phyloP scores from a whole-genome alignment of 2,888 invertebrate genomes.

The Meandrusa payeni region DNA sequence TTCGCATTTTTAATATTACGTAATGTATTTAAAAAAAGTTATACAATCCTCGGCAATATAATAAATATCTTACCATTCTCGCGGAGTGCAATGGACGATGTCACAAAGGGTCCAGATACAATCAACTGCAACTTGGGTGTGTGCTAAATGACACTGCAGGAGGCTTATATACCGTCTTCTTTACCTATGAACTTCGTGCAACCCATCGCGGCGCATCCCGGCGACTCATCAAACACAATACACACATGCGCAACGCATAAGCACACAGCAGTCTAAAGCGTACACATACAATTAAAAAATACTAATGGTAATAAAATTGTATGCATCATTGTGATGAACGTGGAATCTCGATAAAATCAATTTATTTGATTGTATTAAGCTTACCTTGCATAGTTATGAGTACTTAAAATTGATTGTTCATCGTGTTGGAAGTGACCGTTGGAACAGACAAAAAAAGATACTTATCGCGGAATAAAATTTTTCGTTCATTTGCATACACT shows the following conservation, averaged over 20 bases:
- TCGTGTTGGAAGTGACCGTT: no score
- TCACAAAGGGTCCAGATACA: slow-evolving; percentile 50
- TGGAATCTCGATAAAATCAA: slow-evolving; percentile 38
- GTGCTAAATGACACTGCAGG: slow-evolving; percentile 69
- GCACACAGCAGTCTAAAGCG: slow-evolving; percentile 33
- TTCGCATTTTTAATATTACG: no score
- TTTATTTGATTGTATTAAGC: slow-evolving; percentile 35
- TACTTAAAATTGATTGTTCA: no score
- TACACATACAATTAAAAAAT: slow-evolving; percentile 32
- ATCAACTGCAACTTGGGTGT: slow-evolving; percentile 58
- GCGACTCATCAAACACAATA: slow-evolving; percentile 43
- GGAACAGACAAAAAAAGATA: no score
- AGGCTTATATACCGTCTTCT: slow-evolving; percentile 71
- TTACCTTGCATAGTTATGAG: slow-evolving; percentile 28
- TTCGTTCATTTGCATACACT: no score
- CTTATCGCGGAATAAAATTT: no score
- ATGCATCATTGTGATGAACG: slow-evolving; percentile 25
- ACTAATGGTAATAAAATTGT: slow-evolving; percentile 38
- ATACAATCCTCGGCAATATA: no score
- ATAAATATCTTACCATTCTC: slow-evolving; percentile 31
- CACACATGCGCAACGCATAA: slow-evolving; percentile 28
- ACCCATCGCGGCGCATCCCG: slow-evolving; percentile 61
- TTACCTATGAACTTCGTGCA: slow-evolving; percentile 78
- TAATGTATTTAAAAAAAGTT: no score
- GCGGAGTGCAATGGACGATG: slow-evolving; percentile 46